Base-by-base conservation (phyloP, 1,140 invertebrate species). In the Physella acuta region DNA sequence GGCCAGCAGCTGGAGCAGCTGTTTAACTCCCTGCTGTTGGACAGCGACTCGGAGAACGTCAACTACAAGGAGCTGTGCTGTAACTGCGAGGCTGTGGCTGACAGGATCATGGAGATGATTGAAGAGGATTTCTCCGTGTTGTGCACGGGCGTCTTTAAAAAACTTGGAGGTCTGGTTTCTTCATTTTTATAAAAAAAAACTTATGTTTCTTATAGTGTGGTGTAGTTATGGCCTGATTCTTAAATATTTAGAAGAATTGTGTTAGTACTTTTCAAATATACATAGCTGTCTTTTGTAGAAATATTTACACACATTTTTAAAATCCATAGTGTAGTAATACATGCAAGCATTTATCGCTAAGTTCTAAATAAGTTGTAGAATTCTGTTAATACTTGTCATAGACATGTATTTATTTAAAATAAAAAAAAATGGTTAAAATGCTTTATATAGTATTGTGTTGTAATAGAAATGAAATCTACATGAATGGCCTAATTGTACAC, bases 91-190 rank as follows among this genome's bases (percentile, higher is more conserved):
- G 71, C 75, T 17, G 63, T 83, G 20, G 76, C 78, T 0, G 71
- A 75, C 34, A 74, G 76, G 24, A 78, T 83, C 39, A 77, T 77
- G 4, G 75, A 74, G 17, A 82, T 83, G 81, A 81, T 83, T 58
- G 75, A 79, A 64, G 79, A 83, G 70, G 81, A 83, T 56, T 83
- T 82, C 67, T 68, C 75, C n/a, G 70, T 81, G 34, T 73, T 82
- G 33, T 80, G 75, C 62, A 76, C 79, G 14, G 80, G 79, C 24
- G 69, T 81, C 30, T 77, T 83, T 62, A 78, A 76, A 36, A 78
- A 74, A 74, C 69, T 71, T 70, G 60, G 75, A 69, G 68, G 70
- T 34, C 44, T 70, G 36, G n/a, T n/a, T n/a, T n/a, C n/a, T n/a
- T n/a, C n/a, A n/a, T n/a, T n/a, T n/a, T n/a, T n/a, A n/a, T n/a